Evolutionary conservation across 2,797 vertebrate genomes (phyloP).

Genomic region (Eremophila alpestris): DNA sequence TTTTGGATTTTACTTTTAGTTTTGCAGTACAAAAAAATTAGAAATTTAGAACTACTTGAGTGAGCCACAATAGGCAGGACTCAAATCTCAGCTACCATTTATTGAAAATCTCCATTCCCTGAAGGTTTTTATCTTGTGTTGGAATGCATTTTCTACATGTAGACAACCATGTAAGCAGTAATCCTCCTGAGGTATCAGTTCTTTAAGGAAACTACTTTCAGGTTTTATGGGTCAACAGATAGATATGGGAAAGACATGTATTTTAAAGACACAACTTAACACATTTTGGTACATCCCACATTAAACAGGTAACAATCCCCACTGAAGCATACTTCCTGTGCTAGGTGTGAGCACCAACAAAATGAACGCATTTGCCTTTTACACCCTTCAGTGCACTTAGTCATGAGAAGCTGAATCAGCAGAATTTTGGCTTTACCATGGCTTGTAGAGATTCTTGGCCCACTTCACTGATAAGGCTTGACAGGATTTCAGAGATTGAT

Average conservation of each 20-base stretch:
- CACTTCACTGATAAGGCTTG: conserved; percentile 79
- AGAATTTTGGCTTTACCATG: background rate
- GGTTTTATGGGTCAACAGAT: conserved; percentile 73
- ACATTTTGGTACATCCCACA: conserved; percentile 77
- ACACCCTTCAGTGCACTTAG: conserved; percentile 28
- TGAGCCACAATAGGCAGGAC: conserved; percentile 75
- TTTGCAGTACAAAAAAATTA: conserved; percentile 69
- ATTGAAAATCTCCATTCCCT: conserved; percentile 76
- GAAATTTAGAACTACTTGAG: conserved; percentile 76
- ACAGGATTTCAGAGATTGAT: conserved; percentile 74
- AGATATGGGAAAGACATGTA: conserved; percentile 48
- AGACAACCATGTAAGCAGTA: conserved; percentile 75
- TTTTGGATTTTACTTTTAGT: conserved; percentile 75
- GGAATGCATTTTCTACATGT: conserved; percentile 78
- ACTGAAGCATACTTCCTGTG: conserved; percentile 46
- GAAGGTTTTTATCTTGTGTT: conserved; percentile 80
- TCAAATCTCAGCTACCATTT: conserved; percentile 81
- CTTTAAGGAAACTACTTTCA: conserved; percentile 80
- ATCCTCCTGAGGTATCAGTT: conserved; percentile 76
- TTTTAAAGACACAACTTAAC: conserved; percentile 78
- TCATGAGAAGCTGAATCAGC: fast-evolving
- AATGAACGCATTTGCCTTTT: conserved; percentile 77
- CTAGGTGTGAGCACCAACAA: conserved; percentile 71
- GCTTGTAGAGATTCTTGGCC: background rate
- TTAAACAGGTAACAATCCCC: conserved; percentile 70